These are phyloP conservation scores for Pantherophis guttatus DNA, from an alignment of 2,113 vertebrate species.

Conservation along the genomic window DNA sequence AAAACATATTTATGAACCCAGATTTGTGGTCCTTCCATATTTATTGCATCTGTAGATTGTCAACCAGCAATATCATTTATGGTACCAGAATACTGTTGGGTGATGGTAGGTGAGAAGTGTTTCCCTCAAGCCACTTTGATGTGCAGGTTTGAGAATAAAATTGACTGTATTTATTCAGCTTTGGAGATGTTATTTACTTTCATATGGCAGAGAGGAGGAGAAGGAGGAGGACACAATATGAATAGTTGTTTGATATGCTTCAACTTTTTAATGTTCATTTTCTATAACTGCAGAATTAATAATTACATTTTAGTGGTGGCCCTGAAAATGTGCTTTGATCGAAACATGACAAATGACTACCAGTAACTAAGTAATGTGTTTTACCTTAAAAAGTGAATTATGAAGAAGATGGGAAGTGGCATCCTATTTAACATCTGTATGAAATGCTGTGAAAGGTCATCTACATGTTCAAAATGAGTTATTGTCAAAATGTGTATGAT, in stretches of 20 bases:
- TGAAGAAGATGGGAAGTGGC: background rate
- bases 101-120: background rate
- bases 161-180: background rate
- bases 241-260: background rate
- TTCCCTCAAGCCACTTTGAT: background rate
- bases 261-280: background rate
- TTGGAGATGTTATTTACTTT: background rate
- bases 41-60: background rate
- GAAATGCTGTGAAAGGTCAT: background rate
- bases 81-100: background rate
- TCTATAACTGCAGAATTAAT: background rate
- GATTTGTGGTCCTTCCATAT: background rate
- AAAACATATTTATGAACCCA: background rate
- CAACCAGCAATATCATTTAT: background rate
- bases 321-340: background rate
- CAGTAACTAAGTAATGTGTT: background rate
- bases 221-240: background rate
- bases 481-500: background rate
- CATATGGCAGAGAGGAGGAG: background rate
- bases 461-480: background rate
- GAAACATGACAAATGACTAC: background rate
- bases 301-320: background rate
- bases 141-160: background rate
- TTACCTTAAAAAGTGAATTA: background rate
- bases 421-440: background rate